Base-by-base conservation (phyloP, 1,140 invertebrate genomes). In the Anadara kagoshimensis region DNA sequence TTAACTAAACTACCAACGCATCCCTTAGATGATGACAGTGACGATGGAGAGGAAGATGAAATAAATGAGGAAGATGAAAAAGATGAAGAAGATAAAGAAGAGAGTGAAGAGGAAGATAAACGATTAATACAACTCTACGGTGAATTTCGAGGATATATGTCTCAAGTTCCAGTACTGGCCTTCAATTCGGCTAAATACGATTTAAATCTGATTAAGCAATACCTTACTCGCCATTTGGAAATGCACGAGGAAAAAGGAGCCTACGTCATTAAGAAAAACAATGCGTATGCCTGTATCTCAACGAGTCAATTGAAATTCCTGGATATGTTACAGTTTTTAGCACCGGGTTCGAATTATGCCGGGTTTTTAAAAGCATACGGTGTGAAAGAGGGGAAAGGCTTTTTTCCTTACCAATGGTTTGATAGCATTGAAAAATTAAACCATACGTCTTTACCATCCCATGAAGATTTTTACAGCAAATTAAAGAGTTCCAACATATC, bases 311-410 rank as follows among this genome's bases (percentile, higher is more conserved):
- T 62, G 18, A 53, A 20, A 47, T 72, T 71, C 47, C 41, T 72
- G n/a, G 76, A 78, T 43, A 73, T 76, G 10, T 54, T 58, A 11
- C 51, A 69, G 20, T 82, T 62, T 54, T 47, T 80, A 12, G 71
- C 80, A 20, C 78, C 82, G 0, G 76, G 76, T 44, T 59, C 63
- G 5, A 36, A 11, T 5, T 80, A 78, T 22, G 24, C 53, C 16
- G 36, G 67, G 24, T 82, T 78, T 64, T 51, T 80, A 12, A 78
- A 73, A 24, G 76, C 82, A 1, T 81, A 69, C 44, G 63, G 70
- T 3, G 70, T 78, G 5, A n/a, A 18, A 41, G 73, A 74, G 64
- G 20, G 59, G 22, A 79, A 84, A 47, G 73, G 76, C 0, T 70
- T 72, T 57, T 82, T 80, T 47, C 43, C 69, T 0, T 78, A 80